Evolutionary conservation across 2,797 vertebrate species (phyloP).

Genomic region (Thunnus albacares): DNA sequence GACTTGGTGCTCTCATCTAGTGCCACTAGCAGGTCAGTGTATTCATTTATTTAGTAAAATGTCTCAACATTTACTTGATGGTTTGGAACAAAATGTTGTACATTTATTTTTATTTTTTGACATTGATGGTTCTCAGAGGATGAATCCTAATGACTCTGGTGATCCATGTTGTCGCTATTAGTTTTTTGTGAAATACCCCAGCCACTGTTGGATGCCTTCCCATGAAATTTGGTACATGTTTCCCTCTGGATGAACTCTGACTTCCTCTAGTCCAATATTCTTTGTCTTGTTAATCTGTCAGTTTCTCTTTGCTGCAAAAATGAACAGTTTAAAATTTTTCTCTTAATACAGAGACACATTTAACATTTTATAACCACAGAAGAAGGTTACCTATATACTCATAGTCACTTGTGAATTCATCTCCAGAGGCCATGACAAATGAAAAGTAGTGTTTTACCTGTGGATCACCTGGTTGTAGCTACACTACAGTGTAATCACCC

Average conservation of each 20-base stretch:
- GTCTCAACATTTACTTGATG: background rate
- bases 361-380: too few relatives aligned
- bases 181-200: background rate
- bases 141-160: background rate
- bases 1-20: background rate
- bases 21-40: background rate
- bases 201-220: background rate
- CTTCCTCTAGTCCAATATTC: too few relatives aligned
- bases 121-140: background rate
- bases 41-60: background rate
- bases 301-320: background rate
- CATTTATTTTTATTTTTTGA: background rate
- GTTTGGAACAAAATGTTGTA: too few relatives aligned
- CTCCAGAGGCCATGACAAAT: background rate
- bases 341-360: too few relatives aligned
- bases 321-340: background rate
- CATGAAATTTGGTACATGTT: background rate
- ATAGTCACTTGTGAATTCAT: slow-evolving; percentile 14
- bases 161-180: background rate
- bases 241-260: too few relatives aligned
- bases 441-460: slow-evolving; percentile 14
- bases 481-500: slow-evolving; percentile 30
- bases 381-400: background rate
- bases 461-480: slow-evolving; percentile 34
- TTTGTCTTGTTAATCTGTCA: background rate